Evolutionary conservation across 2,888 invertebrate genomes (phyloP), one percentile per base, ranked within the genome.

Genomic region (Disparrhopalites patrizii): DNA sequence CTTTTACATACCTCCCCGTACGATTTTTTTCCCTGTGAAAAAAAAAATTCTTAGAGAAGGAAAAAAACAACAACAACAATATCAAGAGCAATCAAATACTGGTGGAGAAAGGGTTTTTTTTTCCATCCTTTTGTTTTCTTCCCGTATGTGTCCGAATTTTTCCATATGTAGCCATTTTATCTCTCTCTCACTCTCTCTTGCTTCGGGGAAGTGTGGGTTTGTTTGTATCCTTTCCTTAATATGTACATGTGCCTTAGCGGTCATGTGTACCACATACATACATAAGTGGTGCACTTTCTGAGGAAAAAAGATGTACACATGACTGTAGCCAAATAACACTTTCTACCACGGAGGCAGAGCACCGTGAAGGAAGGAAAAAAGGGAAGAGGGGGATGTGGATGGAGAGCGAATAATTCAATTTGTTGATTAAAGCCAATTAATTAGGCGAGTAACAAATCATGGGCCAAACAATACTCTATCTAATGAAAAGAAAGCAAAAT

Each of bases 391-490:
- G 40, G 36, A 36, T 36, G 36, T 10, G 36, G 13, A 13, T 8
- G 28, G 23, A 15, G 51, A 36, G 25, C 25, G n/a, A 51, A 61
- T 61, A 61, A 61, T 61, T 61, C 61, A 61, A 61, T 61, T 61
- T 51, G 50, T 61, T 15, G 50, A 20, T 60, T 31, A 47, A 50
- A 50, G 30, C 47, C 23, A 33, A 51, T 61, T 61, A 61, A 61
- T 61, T 61, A 61, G 61, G 51, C 31, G 31, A 25, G 30, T 3
- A 33, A 61, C 61, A 61, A 61, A 61, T 61, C 61, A 61, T 61
- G 50, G n/a, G 23, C 25, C 27, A 18, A 33, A 61, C 51, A 60
- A 60, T 50, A 60, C 33, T 33, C 15, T 28, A 18, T 10, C 20
- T 50, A 33, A 47, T 33, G 61, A 51, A 61, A 61, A 33, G 51